A percentile compares a stretch with the other conserved stretches of the same genome.
phyloP scores from a whole-genome alignment of 2,888 invertebrate species.

The Macrophya annulata region DNA sequence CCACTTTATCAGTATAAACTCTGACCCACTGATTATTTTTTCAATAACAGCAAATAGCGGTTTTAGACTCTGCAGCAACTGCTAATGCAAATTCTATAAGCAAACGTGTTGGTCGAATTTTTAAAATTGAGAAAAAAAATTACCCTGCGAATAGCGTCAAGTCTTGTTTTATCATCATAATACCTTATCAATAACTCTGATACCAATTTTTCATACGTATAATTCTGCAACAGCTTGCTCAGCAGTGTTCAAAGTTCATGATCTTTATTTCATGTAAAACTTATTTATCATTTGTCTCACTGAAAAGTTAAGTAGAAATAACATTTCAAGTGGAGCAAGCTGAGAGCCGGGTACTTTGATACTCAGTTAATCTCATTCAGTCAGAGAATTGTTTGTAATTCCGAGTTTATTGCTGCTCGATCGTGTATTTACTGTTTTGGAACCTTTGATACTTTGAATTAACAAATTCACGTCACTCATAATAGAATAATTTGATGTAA shows the following conservation, averaged over 20 bases:
- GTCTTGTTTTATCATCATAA: not conserved
- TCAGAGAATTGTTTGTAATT: not conserved
- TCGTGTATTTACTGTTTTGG: not conserved
- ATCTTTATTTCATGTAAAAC: not conserved
- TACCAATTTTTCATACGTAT: not conserved
- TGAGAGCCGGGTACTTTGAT: not conserved
- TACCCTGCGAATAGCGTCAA: not conserved
- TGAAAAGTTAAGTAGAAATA: not conserved
- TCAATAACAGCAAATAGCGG: not conserved
- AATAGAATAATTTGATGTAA: not conserved
- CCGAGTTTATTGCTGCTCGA: not conserved
- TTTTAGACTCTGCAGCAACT: slow-evolving; percentile 10
- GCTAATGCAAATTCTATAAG: not conserved
- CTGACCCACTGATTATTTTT: slow-evolving; percentile 44
- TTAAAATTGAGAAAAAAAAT: not conserved
- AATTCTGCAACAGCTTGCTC: not conserved
- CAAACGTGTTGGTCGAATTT: not conserved
- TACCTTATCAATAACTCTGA: not conserved
- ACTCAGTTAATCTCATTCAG: not conserved
- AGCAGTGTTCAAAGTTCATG: slow-evolving; percentile 27
- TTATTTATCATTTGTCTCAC: not conserved
- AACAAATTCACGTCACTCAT: not conserved
- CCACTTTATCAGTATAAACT: slow-evolving; percentile 45
- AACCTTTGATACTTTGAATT: slow-evolving; percentile 1
- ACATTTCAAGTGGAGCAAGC: not conserved